Evolutionary conservation across 2,888 invertebrate genomes (phyloP), one percentile per base, ranked within the genome.

Genomic region (Dichetophora obliterata): DNA sequence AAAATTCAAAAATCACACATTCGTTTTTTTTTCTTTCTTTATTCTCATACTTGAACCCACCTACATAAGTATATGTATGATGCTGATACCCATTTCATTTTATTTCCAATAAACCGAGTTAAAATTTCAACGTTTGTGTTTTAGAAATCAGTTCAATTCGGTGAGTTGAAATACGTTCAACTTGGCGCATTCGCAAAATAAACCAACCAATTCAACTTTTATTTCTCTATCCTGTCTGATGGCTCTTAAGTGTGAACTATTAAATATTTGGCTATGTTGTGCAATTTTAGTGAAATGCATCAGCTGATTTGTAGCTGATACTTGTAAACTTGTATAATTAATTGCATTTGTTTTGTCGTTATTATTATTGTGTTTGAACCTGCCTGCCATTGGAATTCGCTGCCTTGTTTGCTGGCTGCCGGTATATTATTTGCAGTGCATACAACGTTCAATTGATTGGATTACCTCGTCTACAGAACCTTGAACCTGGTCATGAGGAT

Each of bases 121-220:
- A 57, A 71, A 27, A 37, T 71, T 14, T 11, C 34, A 86, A 86
- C 85, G 85, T 86, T 85, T 84, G 84, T 85, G 85, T 85, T 83
- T 83, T 85, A 85, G 83, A 85, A 83, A 85, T 84, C 82, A 73
- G 73, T 72, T 48, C 54, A 37, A 71, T 54, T 57, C 57, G 57
- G 22, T 22, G 37, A 34, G 57, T 57, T 6, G 71, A 37, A 37
- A 82, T 2, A 69, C 57, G 43, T 54, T 22, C 24, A 61, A 48
- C n/a, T 59, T 69, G 75, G 59, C 48, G 75, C 27, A 31, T 34
- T 48, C 34, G 22, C 5, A 31, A 31, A 16, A 22, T 63, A 31
- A 4, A 3, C 4, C 31, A 31, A 16, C 34, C 3, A 31, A 0
- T 34, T 6, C 6, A 11, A 61, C 19, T 61, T 61, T 61, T 27